Base-by-base conservation (phyloP, 1,140 invertebrate genomes). In the Drosophila kepulauana region DNA sequence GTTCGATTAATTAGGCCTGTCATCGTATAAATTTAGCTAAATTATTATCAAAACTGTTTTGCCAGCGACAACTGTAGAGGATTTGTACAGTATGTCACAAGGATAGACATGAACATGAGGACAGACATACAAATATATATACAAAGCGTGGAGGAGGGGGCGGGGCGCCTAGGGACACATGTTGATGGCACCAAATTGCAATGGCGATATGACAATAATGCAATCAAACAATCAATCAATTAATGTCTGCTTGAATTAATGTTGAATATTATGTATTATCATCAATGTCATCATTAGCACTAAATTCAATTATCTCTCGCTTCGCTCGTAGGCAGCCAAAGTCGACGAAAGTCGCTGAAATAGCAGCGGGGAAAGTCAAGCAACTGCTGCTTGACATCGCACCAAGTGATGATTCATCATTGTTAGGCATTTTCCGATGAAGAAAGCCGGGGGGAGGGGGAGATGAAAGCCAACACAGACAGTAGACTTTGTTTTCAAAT, bases 181-280 rank as follows among this genome's bases (percentile, higher is more conserved):
- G 59, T 48, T 49, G 69, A 30, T 48, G 20, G 67, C 10, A 20
- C 68, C 66, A 74, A 89, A 74, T 81, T 89, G 66, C 85, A 85
- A 81, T 89, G 76, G 86, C 73, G 71, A 79, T 84, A 79, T 89
- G 81, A 89, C 86, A 90, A 89, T 89, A 89, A 89, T 89, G 86
- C 86, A 89, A 89, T 89, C 85, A 90, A 90, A 79, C 85, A 89
- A 89, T 89, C 85, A 88, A 88, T 88, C 85, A 88, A 88, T 88
- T 88, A 89, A 78, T 89, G 85, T 85, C 85, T 74, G 72, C 81
- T 71, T 85, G 69, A 90, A 86, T 89, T 89, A 89, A 90, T 90
- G 66, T 72, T 71, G 81, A 79, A 89, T 90, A 90, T 89, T 79
- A 81, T 85, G 78, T 81, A 75, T 80, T 81, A 81, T 81, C 81